phyloP scores from a whole-genome alignment of 2,888 invertebrate genomes.

The Caenorhabditis wallacei region DNA sequence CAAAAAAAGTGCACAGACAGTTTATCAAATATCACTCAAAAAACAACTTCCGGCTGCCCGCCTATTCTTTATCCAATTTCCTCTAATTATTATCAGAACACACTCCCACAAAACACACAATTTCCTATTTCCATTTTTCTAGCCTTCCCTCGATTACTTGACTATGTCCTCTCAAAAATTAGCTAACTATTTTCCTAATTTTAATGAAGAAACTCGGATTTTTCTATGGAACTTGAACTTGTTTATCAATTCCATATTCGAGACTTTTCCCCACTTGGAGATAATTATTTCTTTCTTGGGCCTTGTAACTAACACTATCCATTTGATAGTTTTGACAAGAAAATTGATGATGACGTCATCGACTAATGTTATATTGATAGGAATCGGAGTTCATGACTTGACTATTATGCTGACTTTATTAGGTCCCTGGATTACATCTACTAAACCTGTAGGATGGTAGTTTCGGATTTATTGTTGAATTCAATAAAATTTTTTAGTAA shows the following conservation, averaged over 20 bases:
- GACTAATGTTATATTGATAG: slow-evolving; percentile 9
- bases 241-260: background rate
- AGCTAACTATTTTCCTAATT: slow-evolving; percentile 11
- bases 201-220: background rate
- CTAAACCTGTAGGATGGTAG: background rate
- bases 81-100: no score
- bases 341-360: slow-evolving; percentile 20
- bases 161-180: no score
- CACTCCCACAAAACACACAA: no score
- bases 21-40: no score
- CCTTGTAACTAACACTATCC: background rate
- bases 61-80: no score
- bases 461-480: background rate
- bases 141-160: no score
- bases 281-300: background rate
- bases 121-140: no score
- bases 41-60: no score
- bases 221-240: slow-evolving; percentile 3
- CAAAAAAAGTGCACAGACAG: no score
- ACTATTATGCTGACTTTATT: background rate
- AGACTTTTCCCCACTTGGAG: background rate
- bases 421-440: background rate
- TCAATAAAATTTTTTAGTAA: background rate
- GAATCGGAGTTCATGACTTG: slow-evolving; percentile 18
- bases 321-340: slow-evolving; percentile 6